Evolutionary conservation across 2,113 vertebrate species (phyloP).

Genomic region (Casuarius casuarius): DNA sequence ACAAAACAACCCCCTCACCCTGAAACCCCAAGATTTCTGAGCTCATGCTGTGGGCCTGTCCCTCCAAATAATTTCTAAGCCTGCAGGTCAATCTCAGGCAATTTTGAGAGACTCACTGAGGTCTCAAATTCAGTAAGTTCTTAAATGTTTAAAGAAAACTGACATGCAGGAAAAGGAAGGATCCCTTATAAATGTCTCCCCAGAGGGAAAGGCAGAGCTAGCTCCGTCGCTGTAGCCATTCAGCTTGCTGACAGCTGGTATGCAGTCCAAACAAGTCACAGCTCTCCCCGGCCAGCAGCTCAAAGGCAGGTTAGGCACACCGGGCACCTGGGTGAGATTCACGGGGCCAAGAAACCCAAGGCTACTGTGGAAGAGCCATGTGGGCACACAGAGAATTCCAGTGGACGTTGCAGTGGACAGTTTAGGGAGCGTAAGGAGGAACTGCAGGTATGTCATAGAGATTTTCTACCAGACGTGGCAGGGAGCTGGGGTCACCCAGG

Average conservation of each 20-base stretch:
- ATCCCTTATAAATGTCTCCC: neutral
- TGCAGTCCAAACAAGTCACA: neutral
- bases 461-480: no score
- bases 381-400: neutral
- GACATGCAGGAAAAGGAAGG: neutral
- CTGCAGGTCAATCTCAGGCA: neutral
- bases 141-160: neutral
- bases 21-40: neutral
- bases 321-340: neutral
- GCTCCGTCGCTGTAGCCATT: neutral
- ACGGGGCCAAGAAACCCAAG: neutral
- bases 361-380: neutral
- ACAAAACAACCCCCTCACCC: neutral
- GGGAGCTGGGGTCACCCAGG: neutral
- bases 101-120: neutral
- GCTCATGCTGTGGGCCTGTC: neutral
- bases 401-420: neutral
- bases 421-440: no score
- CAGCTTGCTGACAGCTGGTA: neutral
- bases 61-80: neutral
- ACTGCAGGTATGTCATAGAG: no score
- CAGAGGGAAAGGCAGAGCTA: neutral
- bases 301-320: neutral
- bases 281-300: neutral
- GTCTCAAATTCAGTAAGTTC: neutral